phyloP scores from a whole-genome alignment of 2,797 vertebrate genomes.

The Rhinogobio ventralis region DNA sequence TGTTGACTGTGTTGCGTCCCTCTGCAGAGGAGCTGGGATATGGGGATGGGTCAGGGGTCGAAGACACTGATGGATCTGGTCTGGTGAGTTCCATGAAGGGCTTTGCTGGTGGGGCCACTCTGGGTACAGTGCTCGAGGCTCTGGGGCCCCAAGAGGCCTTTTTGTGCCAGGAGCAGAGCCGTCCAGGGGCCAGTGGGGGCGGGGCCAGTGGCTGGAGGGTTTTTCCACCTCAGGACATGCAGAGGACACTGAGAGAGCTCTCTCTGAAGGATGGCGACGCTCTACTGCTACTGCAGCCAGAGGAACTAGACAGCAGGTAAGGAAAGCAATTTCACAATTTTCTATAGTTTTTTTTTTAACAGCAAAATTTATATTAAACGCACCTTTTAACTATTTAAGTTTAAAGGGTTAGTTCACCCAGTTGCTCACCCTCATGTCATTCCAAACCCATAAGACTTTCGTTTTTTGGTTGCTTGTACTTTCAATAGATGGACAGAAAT shows the following conservation, averaged over 20 bases:
- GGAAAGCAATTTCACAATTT: neutral
- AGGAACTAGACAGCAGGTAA: conserved; percentile 83
- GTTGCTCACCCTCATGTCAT: neutral
- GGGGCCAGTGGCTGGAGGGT: conserved; percentile 84
- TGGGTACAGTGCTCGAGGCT: conserved; percentile 72
- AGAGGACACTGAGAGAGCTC: conserved; percentile 82
- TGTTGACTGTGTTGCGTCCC: conserved; percentile 85
- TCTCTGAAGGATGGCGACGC: conserved; percentile 88
- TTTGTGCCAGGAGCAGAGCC: conserved; percentile 77
- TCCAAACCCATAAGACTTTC: neutral
- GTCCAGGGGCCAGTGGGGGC: conserved; percentile 61
- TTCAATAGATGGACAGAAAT: too few species aligned
- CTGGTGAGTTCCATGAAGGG: conserved; percentile 76
- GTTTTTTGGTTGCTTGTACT: neutral
- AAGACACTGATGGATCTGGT: conserved; percentile 58
- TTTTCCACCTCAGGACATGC: conserved; percentile 80
- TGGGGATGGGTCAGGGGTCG: conserved; percentile 49
- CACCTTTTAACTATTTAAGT: neutral
- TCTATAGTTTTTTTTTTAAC: neutral
- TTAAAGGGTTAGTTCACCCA: neutral
- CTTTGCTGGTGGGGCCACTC: conserved; percentile 74
- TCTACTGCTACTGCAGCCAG: conserved; percentile 82
- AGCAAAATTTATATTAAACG: neutral
- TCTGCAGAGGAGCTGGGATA: conserved; percentile 62
- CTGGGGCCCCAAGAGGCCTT: conserved; percentile 76